Conservation (phyloP, 2,888 invertebrate genomes). For the Linnaemya vulpina region DNA sequence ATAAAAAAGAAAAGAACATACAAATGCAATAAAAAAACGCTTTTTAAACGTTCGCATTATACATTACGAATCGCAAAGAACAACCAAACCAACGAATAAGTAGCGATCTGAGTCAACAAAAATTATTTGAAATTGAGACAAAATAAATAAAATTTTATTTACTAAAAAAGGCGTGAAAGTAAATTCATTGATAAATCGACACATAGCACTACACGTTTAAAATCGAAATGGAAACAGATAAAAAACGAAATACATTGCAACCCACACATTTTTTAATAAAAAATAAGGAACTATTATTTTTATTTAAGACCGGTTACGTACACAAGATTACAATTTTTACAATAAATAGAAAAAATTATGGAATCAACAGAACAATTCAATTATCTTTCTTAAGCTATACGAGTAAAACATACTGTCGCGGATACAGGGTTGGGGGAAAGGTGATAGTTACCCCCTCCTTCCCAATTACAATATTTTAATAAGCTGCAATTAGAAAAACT, state of each 20-base stretch:
- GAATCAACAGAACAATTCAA: conserved; percentile 2
- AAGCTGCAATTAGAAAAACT: too few species aligned
- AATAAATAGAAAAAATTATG: conserved; percentile 12
- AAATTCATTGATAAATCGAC: conserved; percentile 63
- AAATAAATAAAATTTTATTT: conserved; percentile 38
- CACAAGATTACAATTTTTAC: conserved; percentile 41
- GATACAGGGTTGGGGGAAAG: too few species aligned
- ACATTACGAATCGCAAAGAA: conserved; percentile 43
- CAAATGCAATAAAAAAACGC: conserved; percentile 7
- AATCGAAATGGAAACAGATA: conserved; percentile 14
- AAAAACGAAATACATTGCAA: background rate
- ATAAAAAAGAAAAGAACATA: conserved; percentile 23
- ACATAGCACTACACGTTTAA: background rate
- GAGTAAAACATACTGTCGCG: too few species aligned
- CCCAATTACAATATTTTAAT: too few species aligned
- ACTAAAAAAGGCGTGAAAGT: conserved; percentile 62
- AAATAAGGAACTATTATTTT: conserved; percentile 19
- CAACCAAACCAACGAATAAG: conserved; percentile 31
- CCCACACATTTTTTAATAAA: conserved; percentile 46
- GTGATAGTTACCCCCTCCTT: too few species aligned
- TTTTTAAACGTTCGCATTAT: conserved; percentile 41
- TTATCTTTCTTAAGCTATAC: too few species aligned
- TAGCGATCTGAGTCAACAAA: conserved; percentile 15
- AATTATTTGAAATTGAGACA: background rate
- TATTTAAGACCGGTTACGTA: conserved; percentile 39